Evolutionary conservation across 2,113 vertebrate species (phyloP).

Genomic region (Fregata magnificens): DNA sequence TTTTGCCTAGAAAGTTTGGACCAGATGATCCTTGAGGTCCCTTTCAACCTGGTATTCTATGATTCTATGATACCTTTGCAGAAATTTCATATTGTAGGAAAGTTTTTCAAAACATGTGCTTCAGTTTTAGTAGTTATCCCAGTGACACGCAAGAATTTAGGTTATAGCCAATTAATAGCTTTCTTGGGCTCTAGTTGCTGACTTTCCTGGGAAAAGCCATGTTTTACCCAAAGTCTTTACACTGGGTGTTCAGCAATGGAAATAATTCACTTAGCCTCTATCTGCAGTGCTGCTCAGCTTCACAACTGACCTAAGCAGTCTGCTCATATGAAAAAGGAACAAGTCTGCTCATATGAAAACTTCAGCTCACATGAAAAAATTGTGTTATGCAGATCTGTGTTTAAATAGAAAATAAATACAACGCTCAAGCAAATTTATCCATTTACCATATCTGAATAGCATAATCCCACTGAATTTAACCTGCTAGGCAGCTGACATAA

Average conservation of each 20-base stretch:
- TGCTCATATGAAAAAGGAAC: fast-evolving
- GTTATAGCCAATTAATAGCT: not conserved
- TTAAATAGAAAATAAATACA: not conserved
- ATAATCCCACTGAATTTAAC: not conserved
- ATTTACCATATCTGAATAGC: not conserved
- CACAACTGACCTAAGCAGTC: not conserved
- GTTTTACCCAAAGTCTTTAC: not conserved
- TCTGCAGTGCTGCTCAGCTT: not conserved
- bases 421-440: not conserved
- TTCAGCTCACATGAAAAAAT: not conserved
- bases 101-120: not conserved
- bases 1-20: too few species aligned
- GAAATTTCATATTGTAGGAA: not conserved
- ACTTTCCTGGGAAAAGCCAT: not conserved
- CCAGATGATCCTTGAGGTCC: too few species aligned
- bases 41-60: too few species aligned
- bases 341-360: not conserved
- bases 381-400: not conserved
- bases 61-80: not conserved
- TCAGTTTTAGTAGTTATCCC: not conserved
- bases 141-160: not conserved
- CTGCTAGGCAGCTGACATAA: not conserved
- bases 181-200: not conserved
- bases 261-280: not conserved
- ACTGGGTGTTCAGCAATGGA: not conserved